A percentile compares a stretch with the other conserved stretches of the same genome.
These are phyloP conservation scores for Papilio elwesi DNA, from an alignment of 2,888 invertebrate genomes.

Conservation along the genomic window DNA sequence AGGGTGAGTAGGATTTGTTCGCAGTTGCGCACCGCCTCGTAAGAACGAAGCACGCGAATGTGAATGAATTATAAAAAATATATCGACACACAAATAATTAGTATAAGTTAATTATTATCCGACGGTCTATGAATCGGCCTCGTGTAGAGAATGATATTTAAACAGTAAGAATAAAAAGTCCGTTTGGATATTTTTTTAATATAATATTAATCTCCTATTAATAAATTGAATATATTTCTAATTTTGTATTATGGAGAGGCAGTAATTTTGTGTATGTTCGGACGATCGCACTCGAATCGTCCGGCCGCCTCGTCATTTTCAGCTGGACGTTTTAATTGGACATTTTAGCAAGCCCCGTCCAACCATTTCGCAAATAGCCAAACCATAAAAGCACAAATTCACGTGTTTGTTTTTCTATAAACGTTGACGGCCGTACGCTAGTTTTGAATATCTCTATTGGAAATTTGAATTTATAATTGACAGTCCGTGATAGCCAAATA, in stretches of 20 bases:
- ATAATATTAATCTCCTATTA: too few species aligned
- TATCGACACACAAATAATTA: too few species aligned
- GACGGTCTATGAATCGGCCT: too few species aligned
- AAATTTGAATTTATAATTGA: neutral
- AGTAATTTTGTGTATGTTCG: neutral
- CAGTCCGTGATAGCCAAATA: neutral
- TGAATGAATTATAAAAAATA: too few species aligned
- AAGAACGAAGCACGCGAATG: too few species aligned
- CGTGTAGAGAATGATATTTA: too few species aligned
- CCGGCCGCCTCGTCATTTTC: slow-evolving; percentile 31
- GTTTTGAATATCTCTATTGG: neutral
- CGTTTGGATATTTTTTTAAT: neutral
- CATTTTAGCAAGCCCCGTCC: slow-evolving; percentile 20
- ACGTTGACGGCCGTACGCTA: slow-evolving; percentile 11
- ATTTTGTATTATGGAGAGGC: neutral
- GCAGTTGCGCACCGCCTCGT: too few species aligned
- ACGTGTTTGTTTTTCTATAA: slow-evolving; percentile 27
- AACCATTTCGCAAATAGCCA: slow-evolving; percentile 28
- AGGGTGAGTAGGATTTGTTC: too few species aligned
- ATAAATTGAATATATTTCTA: neutral
- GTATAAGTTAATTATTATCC: too few species aligned
- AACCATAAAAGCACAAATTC: slow-evolving; percentile 35
- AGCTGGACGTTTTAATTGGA: slow-evolving; percentile 36
- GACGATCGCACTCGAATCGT: slow-evolving; percentile 22
- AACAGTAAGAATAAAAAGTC: too few species aligned